Base-by-base conservation (phyloP, 2,888 invertebrate species). In the Sinohyriopsis cumingii region DNA sequence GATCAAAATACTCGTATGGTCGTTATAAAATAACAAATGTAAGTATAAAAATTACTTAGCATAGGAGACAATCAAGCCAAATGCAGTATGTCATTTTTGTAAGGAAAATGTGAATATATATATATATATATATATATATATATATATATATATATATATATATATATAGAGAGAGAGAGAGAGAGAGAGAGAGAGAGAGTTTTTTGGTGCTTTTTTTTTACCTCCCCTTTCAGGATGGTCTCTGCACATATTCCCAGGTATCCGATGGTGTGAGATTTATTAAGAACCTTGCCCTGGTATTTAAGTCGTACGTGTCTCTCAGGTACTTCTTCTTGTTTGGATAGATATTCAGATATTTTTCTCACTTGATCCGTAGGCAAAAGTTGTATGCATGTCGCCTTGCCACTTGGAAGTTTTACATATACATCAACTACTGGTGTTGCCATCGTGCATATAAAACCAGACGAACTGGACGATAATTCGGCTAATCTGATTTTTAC, bases 141-240 rank as follows among this genome's bases (percentile, higher is more conserved):
- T 4, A 25, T 25, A 25, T 4, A 25, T 25, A 25, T 4, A 25
- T 25, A 25, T 4, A 25, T 25, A 25, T 4, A 25, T 25, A 25
- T 4, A 25, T 5, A 28, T 25, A 25, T 3, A 70, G 73, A 63
- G 67, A 64, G 63, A 69, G 53, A 59, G 59, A 33, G n/a, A 45
- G 56, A 62, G 22, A 22, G 20, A 69, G 56, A 68, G 19, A 55
- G 15, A 22, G 53, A 54, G 45, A 59, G 45, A 28, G 54, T n/a
- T n/a, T n/a, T n/a, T n/a, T n/a, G 57, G 55, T 55, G 28, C 25
- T 15, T 56, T 68, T n/a, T 24, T 72, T 72, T 72, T 80, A 87
- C 87, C 84, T 87, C 87, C 33, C 80, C 84, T 68, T 86, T 87
- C 19, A 87, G 73, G 25, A 87, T 86, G 0, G 87, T 87, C 69